Percentiles rank a stretch among this genome's conserved stretches.
These are phyloP conservation scores for silkworm (Bombyx mori) DNA, from an alignment of 1,140 invertebrate species.

Conservation along the genomic window ASM3026992v2 NC_085118.1:16582001-16582500, in stretches of 20 bases:
- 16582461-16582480: conserved; percentile 93
- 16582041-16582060: neutral
- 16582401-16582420: conserved; percentile 87
- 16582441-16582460: conserved; percentile 97
- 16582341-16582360: conserved; percentile 84
- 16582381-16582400: conserved; percentile 94
- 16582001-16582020: too few relatives aligned
- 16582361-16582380: conserved; percentile 89
- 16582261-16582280: conserved; percentile 92
- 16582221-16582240: conserved; percentile 88
- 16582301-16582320: conserved; percentile 86
- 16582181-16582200: conserved; percentile 95
- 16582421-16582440: conserved; percentile 97
- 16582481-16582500: conserved; percentile 88
- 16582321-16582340: conserved; percentile 81
- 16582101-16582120: conserved; percentile 69
- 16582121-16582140: conserved; percentile 82
- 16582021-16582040: too few relatives aligned
- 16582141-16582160: conserved; percentile 89
- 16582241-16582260: conserved; percentile 92
- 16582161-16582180: conserved; percentile 86
- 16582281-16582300: conserved; percentile 80
- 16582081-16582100: neutral
- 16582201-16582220: conserved; percentile 96
- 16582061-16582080: neutral